Base-by-base conservation (phyloP, 2,797 vertebrate genomes). In the Babyrousa celebensis region DNA sequence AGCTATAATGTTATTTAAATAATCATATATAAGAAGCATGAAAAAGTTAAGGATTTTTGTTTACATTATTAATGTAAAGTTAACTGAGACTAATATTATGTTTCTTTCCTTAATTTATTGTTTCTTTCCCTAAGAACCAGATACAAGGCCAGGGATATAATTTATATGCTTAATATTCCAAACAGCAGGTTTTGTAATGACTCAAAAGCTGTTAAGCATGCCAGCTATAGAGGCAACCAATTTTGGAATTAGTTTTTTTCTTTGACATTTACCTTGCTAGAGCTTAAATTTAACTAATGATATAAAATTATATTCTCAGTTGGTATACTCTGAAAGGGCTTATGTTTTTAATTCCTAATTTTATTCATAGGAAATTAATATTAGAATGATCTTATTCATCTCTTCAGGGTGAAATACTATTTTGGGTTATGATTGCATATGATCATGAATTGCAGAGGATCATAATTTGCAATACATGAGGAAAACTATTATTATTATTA, bases 261-360 rank as follows among this genome's bases (percentile, higher is more conserved):
- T 92, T 88, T 95, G n/a, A 93, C 86, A 91, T 91, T 97, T 91
- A 85, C 48, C 85, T 96, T 89, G 77, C 0, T 32, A 91, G 63
- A 90, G 32, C 71, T 96, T 86, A 93, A 77, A 96, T 96, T 95
- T 68, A 96, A 96, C 56, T 65, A 90, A 77, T 16, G 82, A 29
- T 27, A 62, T 86, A 77, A n/a, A 85, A 91, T 95, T 74, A 36
- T 95, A 90, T 92, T 84, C 48, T 71, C 12, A 92, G 56, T 15
- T 95, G 67, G 54, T 71, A 56, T 80, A 60, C 25, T 85, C 48
- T 70, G 82, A 86, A 94, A 94, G 3, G n/a, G 3, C 32, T 96
- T 96, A 20, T 14, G 12, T 32, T 92, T 67, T 80, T 77, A 77
- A 62, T 68, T 83, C 17, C 27, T 78, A 80, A 95, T 97, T 96